phyloP scores from a whole-genome alignment of 2,797 vertebrate species.

The Babyrousa celebensis region DNA sequence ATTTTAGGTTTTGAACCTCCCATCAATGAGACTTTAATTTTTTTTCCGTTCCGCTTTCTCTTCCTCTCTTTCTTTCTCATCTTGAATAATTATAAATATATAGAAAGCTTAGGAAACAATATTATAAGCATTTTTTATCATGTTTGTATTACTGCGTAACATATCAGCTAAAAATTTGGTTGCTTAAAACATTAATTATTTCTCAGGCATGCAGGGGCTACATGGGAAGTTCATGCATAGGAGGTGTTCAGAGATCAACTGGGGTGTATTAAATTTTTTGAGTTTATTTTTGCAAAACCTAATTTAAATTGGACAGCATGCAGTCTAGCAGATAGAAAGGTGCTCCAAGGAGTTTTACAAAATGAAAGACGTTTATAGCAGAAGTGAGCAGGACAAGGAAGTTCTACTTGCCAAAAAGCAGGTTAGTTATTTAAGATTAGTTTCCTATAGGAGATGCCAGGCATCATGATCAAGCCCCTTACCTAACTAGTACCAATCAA shows the following conservation, averaged over 20 bases:
- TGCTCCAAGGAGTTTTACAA: not conserved
- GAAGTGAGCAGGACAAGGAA: not conserved
- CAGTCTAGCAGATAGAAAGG: not conserved
- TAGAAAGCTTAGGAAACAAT: not conserved
- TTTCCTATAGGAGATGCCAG: not conserved
- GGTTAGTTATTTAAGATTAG: not conserved
- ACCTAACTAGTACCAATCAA: not conserved
- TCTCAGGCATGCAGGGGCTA: not conserved
- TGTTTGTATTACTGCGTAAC: not conserved
- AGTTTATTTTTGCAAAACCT: constrained; percentile 1
- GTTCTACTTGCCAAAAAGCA: not conserved
- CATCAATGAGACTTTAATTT: constrained; percentile 19
- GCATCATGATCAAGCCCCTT: not conserved
- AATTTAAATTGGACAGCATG: not conserved
- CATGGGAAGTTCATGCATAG: not conserved
- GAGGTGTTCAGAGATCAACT: not conserved
- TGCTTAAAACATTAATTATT: not conserved
- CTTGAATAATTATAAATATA: constrained; percentile 57
- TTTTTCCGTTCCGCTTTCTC: not conserved
- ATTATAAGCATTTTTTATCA: not conserved
- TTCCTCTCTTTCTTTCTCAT: not conserved
- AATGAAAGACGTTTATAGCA: not conserved
- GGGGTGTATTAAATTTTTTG: not conserved
- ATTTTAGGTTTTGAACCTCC: constrained; percentile 74
- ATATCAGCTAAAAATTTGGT: not conserved